phyloP scores from a whole-genome alignment of 2,113 vertebrate genomes.

The Grus americana region DNA sequence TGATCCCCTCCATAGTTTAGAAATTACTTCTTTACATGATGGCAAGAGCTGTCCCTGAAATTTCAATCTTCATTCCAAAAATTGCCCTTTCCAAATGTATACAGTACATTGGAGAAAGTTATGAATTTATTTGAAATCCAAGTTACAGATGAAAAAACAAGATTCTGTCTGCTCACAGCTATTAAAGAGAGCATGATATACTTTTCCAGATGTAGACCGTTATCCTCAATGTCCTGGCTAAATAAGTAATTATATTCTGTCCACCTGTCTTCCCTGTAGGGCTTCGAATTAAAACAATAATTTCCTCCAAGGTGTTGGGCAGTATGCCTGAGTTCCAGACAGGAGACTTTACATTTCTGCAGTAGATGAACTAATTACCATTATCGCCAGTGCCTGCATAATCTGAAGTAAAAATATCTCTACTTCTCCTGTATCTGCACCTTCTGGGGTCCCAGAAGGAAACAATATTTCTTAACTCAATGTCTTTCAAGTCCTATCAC shows the following conservation, averaged over 20 bases:
- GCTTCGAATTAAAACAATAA: constrained; percentile 37
- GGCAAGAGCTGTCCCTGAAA: background rate
- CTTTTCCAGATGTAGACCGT: background rate
- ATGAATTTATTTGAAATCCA: background rate
- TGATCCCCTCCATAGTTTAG: background rate
- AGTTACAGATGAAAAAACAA: background rate
- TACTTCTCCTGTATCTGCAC: background rate
- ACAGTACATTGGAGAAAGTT: background rate
- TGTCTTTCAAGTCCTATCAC: background rate
- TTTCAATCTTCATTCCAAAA: constrained; percentile 35
- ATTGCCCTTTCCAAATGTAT: background rate
- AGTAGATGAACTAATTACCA: constrained; percentile 24
- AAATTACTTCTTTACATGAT: constrained; percentile 4
- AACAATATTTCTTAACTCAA: background rate
- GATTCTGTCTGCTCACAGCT: background rate
- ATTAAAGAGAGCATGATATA: background rate
- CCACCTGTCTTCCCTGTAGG: background rate
- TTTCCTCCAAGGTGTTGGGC: background rate
- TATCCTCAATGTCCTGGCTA: background rate
- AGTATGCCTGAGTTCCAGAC: background rate
- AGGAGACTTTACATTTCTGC: constrained; percentile 13
- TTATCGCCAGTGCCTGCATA: background rate
- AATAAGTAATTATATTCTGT: constrained; percentile 32
- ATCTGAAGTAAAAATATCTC: constrained; percentile 28
- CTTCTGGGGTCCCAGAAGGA: background rate